Base-by-base conservation (phyloP, 2,888 invertebrate genomes). In the Erebia palarica region DNA sequence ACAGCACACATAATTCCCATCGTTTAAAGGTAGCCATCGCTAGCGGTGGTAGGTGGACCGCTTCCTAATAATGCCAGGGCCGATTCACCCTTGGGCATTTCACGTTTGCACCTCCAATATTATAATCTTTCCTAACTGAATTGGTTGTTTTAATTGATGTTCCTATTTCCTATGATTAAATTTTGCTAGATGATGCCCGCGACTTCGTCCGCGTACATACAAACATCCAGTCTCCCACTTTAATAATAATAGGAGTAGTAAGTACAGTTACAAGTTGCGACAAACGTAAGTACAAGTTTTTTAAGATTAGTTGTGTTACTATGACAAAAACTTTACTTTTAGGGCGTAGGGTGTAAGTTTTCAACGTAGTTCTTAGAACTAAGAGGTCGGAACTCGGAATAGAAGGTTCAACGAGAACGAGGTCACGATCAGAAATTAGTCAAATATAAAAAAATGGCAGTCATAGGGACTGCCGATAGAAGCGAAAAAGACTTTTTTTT, bases 1-100 rank as follows among this genome's bases (percentile, higher is more conserved):
- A n/a, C 14, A 55, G 65, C 44, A 18, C 42, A 55, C 16, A 18
- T 65, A 60, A 70, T 55, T 65, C 47, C 60, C 58, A 36, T 67
- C 58, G 49, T 67, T 67, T 59, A 61, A 61, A 75, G 76, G 80
- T 79, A 80, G 80, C 80, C 16, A 76, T 65, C 67, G 80, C 80
- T 78, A 75, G 79, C 70, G 80, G 80, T 76, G 76, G 75, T 80
- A 79, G 82, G 81, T 78, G 81, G 77, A 73, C 57, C 69, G 81
- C 82, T 81, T 72, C 82, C 79, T 78, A 77, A 76, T 83, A 82
- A 82, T 82, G 75, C 76, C 75, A 64, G 78, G 51, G 67, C 69
- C 68, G 69, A 73, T 76, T 75, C 77, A 69, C 79, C 82, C 79
- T 71, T 70, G 77, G 82, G 82, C 81, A 73, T 66, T 75, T 64